A percentile compares a stretch with the other conserved stretches of the same genome.
Evolutionary conservation across 2,797 vertebrate species (phyloP).

Genomic region (Amblyraja radiata): DNA sequence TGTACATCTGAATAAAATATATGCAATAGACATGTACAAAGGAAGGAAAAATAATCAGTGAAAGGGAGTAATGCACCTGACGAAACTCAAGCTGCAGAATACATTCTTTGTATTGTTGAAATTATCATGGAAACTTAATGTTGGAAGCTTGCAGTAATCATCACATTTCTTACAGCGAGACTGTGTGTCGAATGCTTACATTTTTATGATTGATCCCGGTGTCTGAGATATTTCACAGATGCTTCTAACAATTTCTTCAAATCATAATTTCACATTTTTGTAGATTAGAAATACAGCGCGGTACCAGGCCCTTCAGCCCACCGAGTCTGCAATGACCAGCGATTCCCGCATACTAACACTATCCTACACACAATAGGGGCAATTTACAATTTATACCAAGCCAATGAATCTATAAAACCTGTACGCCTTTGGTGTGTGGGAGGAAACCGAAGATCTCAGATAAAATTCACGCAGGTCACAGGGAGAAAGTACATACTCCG

Average conservation of each 20-base stretch:
- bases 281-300: too few relatives aligned
- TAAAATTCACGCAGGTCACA: too few relatives aligned
- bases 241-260: constrained; percentile 22
- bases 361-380: too few relatives aligned
- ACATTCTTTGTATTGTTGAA: not conserved
- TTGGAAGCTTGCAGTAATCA: not conserved
- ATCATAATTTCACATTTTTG: not conserved
- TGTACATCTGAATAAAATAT: not conserved
- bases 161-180: not conserved
- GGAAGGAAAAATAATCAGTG: not conserved
- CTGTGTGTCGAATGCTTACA: not conserved
- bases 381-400: too few relatives aligned
- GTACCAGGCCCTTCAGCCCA: too few relatives aligned
- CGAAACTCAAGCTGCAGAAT: not conserved
- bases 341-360: too few relatives aligned
- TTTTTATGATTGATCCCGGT: constrained; percentile 15
- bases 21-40: not conserved
- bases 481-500: too few relatives aligned
- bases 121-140: not conserved
- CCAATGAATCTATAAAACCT: too few relatives aligned
- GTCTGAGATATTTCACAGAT: not conserved
- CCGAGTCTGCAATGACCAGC: too few relatives aligned
- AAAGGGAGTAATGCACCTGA: not conserved
- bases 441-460: too few relatives aligned
- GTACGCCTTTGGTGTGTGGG: too few relatives aligned